Conservation (phyloP, 37 sponge, comb jelly and placozoan genomes). For the Diacarnus erythraeanus region DNA sequence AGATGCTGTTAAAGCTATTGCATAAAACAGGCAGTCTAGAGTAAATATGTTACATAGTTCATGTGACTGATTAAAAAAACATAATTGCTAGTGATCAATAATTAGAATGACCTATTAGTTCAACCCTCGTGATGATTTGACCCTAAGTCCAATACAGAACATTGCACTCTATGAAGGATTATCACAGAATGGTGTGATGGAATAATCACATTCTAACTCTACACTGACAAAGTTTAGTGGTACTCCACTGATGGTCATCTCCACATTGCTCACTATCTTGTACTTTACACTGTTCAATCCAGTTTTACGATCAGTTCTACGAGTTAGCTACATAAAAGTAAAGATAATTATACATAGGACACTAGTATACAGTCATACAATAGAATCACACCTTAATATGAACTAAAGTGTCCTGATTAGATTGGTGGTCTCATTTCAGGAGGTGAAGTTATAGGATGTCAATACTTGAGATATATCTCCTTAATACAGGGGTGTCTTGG, state of each 20-base stretch:
- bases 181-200: conserved; percentile 86
- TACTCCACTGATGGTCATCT: conserved; percentile 72
- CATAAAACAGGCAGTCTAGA: neutral
- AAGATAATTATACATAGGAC: neutral
- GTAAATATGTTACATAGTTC: no score
- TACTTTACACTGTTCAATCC: conserved; percentile 69
- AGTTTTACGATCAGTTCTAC: conserved; percentile 63
- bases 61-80: no score
- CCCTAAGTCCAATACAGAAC: no score
- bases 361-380: no score
- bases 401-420: no score
- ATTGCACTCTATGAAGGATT: conserved; percentile 1
- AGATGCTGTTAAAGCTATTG: neutral
- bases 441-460: no score
- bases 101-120: no score
- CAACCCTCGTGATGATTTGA: no score
- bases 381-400: neutral
- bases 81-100: no score
- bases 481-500: no score
- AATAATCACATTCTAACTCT: conserved; percentile 75
- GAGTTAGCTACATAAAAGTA: conserved; percentile 49
- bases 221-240: conserved; percentile 76
- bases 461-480: no score
- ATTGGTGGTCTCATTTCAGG: no score
- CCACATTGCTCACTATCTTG: conserved; percentile 39